Base-by-base conservation (phyloP, 2,113 vertebrate species). In the Uria aalge region DNA sequence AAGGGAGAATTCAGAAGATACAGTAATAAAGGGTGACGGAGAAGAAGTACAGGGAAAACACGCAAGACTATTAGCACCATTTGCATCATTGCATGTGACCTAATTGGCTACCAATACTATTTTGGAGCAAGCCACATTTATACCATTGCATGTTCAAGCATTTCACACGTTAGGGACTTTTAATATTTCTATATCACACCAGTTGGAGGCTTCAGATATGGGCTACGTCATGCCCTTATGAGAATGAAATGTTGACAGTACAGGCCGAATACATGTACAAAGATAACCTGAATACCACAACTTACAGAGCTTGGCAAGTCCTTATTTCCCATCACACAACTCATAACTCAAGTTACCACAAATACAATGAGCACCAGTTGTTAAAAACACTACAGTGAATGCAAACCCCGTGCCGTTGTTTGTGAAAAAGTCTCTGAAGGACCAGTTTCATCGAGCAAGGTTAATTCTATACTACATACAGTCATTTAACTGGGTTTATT, bases 1-100 rank as follows among this genome's bases (percentile, higher is more conserved):
- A 97, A 96, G 93, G 90, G 60, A 95, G 40, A 95, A 87, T 90
- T 96, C 90, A 96, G 83, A 92, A 84, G 95, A 85, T 81, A 92
- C 11, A 84, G 67, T 64, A 96, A 94, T 67, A 77, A 75, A 95
- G 53, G 63, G 63, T 53, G 68, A 94, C 1, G 34, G 53, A 34
- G 64, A 59, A 86, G 85, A 17, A 89, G 92, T 18, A 92, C 76
- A 96, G 85, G 92, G 96, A 87, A 92, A 93, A 94, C 59, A 96
- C 3, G 20, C 56, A 62, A 83, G 87, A 77, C 74, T 78, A 21
- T 85, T 1, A 97, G 73, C 93, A 96, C 63, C 71, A 79, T 67
- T 88, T 88, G 56, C 74, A 94, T 85, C 43, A 89, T 30, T 63
- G 85, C 85, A 87, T 1, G 32, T 55, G 48, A 92, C 66, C 69